Base-by-base conservation (phyloP, 2,888 invertebrate species). In the Deilephila elpenor region DNA sequence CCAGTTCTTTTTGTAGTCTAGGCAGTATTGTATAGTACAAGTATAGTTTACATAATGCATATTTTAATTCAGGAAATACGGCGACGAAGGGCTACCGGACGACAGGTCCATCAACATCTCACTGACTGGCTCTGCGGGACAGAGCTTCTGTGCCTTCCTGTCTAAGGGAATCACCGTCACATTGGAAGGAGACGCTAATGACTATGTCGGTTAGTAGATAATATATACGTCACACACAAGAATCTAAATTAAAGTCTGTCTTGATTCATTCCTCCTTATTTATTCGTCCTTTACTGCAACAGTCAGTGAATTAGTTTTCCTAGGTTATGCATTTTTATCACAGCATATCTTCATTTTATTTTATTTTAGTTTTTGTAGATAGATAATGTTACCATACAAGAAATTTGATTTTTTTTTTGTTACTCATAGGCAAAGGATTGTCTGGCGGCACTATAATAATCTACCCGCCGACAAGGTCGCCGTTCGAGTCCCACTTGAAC, bases 101-200 rank as follows among this genome's bases (percentile, higher is more conserved):
- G 96, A 96, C 79, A 96, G 96, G 75, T 90, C 91, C 4, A 97
- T 99, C 78, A 96, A 97, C 84, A 97, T 99, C 73, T 96, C 96
- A 59, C 94, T 99, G 78, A 96, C 94, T 67, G 99, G 99, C 20
- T 98, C 99, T 3, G 99, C 99, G 14, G 99, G 99, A 17, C 99
- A 99, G 95, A 99, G 99, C 88, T 99, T 99, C 95, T 98, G 99
- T 89, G 99, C 99, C 7, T 99, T 99, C 95, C 95, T 99, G 83
- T 97, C 97, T 0, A 97, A 96, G 79, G 99, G 99, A 34, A 96
- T 99, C 73, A 96, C 96, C 73, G 97, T 99, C 5, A 98, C 97
- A 0, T 94, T 99, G 25, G 99, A 98, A 90, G 99, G 99, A 62
- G 99, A 99, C 92, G 97, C 99, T 51, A 99, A 99, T 88, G 99